Conservation (phyloP, 2,113 vertebrate genomes). For the Plecturocebus donacophilus region DNA sequence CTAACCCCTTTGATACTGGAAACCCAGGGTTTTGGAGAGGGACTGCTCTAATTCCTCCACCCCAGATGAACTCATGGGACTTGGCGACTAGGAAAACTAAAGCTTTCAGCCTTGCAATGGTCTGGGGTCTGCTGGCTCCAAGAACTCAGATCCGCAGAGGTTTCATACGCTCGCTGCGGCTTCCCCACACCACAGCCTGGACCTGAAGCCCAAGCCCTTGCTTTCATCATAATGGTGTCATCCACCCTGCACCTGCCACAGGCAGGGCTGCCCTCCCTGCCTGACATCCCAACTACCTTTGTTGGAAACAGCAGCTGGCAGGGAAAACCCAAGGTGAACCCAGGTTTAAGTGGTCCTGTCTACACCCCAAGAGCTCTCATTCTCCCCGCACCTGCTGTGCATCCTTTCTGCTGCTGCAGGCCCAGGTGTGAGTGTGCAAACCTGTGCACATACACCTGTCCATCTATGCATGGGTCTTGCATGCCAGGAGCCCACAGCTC, state of each 20-base stretch:
- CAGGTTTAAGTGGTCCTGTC: neutral
- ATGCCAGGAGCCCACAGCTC: neutral
- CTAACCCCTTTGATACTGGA: constrained; percentile 65
- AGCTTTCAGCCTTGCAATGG: neutral
- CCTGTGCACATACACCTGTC: neutral
- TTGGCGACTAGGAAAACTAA: constrained; percentile 35
- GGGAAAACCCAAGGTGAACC: neutral
- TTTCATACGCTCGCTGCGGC: neutral
- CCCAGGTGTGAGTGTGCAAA: neutral
- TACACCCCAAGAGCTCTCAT: neutral
- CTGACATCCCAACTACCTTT: neutral
- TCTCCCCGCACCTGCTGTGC: neutral
- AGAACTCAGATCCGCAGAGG: neutral
- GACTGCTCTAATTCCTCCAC: neutral
- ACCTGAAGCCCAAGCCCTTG: neutral
- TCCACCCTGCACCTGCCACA: neutral
- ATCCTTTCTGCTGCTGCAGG: neutral
- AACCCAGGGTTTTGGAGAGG: constrained; percentile 9
- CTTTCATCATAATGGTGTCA: neutral
- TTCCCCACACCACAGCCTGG: no score
- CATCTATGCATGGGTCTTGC: no score
- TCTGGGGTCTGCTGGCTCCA: neutral
- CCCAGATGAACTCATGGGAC: constrained; percentile 51
- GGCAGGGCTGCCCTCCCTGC: neutral
- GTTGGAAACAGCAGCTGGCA: neutral